Evolutionary conservation across 2,888 invertebrate species (phyloP).

Genomic region (Cactoblastis cactorum): DNA sequence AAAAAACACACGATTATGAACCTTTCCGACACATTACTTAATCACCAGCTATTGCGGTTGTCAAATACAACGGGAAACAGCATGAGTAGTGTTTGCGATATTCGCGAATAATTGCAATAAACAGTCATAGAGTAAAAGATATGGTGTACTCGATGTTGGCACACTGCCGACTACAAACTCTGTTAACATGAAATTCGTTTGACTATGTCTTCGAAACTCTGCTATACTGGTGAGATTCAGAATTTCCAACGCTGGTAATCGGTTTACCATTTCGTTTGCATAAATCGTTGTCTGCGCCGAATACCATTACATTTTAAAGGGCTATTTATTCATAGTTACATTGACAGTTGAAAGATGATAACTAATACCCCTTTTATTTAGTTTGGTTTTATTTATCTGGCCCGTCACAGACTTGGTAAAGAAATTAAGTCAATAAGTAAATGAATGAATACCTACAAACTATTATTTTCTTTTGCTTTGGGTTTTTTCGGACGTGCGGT

Average conservation of each 20-base stretch:
- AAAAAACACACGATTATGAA: not conserved
- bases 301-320: not conserved
- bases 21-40: not conserved
- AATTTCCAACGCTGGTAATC: constrained; percentile 4
- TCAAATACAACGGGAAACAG: constrained; percentile 14
- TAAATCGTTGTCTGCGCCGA: constrained; percentile 1
- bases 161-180: constrained; percentile 39
- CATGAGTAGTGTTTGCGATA: constrained; percentile 33
- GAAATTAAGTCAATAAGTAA: too few relatives aligned
- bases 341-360: not conserved
- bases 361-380: too few relatives aligned
- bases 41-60: constrained; percentile 9
- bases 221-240: not conserved
- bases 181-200: constrained; percentile 40
- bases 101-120: constrained; percentile 57
- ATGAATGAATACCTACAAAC: too few relatives aligned
- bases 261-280: constrained; percentile 13
- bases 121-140: constrained; percentile 40
- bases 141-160: constrained; percentile 37
- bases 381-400: too few relatives aligned
- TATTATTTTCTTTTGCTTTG: too few relatives aligned
- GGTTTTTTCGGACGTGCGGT: too few relatives aligned
- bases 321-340: not conserved
- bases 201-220: constrained; percentile 23
- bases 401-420: too few relatives aligned